Evolutionary conservation across 2,113 vertebrate genomes (phyloP).

Genomic region (Hyla sarda): DNA sequence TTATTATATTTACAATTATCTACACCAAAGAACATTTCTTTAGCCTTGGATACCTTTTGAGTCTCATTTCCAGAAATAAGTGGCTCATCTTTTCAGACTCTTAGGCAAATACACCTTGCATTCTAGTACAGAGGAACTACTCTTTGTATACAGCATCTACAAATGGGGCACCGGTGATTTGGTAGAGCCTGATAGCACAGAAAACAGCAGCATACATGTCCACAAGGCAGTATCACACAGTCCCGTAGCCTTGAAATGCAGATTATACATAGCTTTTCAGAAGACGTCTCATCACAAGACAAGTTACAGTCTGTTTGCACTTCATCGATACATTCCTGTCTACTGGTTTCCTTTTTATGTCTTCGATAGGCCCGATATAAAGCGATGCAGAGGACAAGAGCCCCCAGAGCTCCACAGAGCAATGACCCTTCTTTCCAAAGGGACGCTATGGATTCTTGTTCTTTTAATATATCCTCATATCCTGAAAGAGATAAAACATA

Average conservation of each 20-base stretch:
- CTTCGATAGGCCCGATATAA: conserved; percentile 72
- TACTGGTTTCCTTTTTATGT: conserved; percentile 61
- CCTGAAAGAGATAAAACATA: conserved; percentile 81
- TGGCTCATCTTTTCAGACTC: background rate
- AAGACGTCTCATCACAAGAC: background rate
- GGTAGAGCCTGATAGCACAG: conserved; percentile 81
- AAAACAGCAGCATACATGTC: conserved; percentile 88
- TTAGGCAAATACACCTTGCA: background rate
- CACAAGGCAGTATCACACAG: conserved; percentile 82
- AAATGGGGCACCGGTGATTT: conserved; percentile 79
- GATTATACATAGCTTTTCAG: conserved; percentile 73
- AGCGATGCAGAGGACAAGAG: conserved; percentile 69
- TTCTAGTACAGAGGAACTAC: conserved; percentile 82
- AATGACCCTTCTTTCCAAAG: conserved; percentile 73
- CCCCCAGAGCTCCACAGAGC: conserved; percentile 67
- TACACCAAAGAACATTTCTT: background rate
- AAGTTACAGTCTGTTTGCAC: conserved; percentile 66
- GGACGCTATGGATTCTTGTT: conserved; percentile 68
- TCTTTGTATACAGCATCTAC: conserved; percentile 76
- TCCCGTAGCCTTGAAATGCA: conserved; percentile 76
- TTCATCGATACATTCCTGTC: conserved; percentile 63
- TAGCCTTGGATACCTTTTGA: background rate
- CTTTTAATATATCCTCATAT: conserved; percentile 74
- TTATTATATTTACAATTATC: background rate
- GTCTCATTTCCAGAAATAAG: background rate